Conservation (phyloP, 2,888 invertebrate genomes). For the Eueremaeus valkanovi region DNA sequence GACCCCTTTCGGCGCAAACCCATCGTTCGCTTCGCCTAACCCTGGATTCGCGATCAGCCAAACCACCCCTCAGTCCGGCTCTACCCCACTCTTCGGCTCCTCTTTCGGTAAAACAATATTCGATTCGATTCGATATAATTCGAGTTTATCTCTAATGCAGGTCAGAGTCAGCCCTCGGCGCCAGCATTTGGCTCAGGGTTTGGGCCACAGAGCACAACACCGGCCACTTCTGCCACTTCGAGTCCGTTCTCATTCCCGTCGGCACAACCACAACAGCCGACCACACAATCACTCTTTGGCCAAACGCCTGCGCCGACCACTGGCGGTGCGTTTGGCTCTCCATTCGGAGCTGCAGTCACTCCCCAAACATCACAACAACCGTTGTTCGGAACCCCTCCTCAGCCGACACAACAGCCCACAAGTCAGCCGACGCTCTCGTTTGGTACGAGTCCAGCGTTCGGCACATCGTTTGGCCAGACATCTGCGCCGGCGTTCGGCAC, state of each 20-base stretch:
- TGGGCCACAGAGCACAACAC: neutral
- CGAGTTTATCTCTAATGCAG: neutral
- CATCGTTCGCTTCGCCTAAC: neutral
- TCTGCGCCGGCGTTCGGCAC: slow-evolving; percentile 39
- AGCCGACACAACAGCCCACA: slow-evolving; percentile 28
- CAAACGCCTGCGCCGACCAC: slow-evolving; percentile 9
- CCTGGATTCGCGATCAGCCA: neutral
- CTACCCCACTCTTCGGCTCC: neutral
- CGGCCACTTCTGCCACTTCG: slow-evolving; percentile 6
- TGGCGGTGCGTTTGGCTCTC: neutral
- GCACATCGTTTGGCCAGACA: neutral
- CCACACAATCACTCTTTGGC: slow-evolving; percentile 26
- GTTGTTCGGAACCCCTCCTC: neutral
- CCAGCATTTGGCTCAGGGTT: slow-evolving; percentile 19
- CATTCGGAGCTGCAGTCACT: neutral
- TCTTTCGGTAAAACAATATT: neutral
- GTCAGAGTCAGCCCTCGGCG: neutral
- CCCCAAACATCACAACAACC: slow-evolving; percentile 1
- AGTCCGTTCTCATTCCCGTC: slow-evolving; percentile 12
- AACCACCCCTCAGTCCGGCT: neutral
- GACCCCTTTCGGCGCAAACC: slow-evolving; percentile 5
- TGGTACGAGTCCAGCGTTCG: slow-evolving; percentile 23
- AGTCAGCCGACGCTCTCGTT: slow-evolving; percentile 23
- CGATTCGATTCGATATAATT: neutral
- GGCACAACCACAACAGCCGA: neutral